Evolutionary conservation across 2,797 vertebrate species (phyloP), one percentile per base, ranked within the genome.

Genomic region (Lepilemur ruficaudatus): DNA sequence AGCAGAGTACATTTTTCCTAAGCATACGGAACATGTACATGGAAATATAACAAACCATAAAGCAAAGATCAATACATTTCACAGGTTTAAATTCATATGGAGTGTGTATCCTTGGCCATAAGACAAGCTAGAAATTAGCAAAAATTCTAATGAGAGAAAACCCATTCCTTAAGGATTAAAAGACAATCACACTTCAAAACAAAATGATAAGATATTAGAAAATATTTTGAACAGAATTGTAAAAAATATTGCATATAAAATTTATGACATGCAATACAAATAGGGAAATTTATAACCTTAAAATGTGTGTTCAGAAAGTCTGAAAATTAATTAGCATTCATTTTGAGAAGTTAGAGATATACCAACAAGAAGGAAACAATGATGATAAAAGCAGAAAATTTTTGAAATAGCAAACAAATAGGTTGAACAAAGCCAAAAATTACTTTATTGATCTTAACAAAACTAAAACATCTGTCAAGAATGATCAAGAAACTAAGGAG

Each of bases 191-290:
- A 13, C 9, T 57, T 81, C 38, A 43, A 85, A 89, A 89, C 28
- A 93, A 86, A 85, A 88, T 81, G 35, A 52, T 76, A 61, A 79
- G 79, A 92, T 69, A 52, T 43, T 91, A 61, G 8, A 69, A 92
- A 85, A 76, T 81, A 57, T 46, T 84, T 89, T 89, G 10, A 76
- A 48, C n/a, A 89, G 35, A 92, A 86, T 43, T 35, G 25, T 52
- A 92, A 63, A 43, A 93, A 94, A 80, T 73, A 80, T 61, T 55
- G 6, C 38, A 65, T 78, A 10, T 70, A 63, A 89, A 70, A 63
- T 20, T 92, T 92, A 50, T 81, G 28, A 73, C 23, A 48, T 83
- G 48, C 30, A 72, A 4, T 69, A 43, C 23, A 48, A 48, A 81
- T 38, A 63, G 30, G 23, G 41, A 61, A 50, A 80, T 17, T 46